A percentile compares a stretch with the other conserved stretches of the same genome.
These are phyloP conservation scores for Nomada fucata DNA, from an alignment of 2,888 invertebrate species.

Conservation along the genomic window DNA sequence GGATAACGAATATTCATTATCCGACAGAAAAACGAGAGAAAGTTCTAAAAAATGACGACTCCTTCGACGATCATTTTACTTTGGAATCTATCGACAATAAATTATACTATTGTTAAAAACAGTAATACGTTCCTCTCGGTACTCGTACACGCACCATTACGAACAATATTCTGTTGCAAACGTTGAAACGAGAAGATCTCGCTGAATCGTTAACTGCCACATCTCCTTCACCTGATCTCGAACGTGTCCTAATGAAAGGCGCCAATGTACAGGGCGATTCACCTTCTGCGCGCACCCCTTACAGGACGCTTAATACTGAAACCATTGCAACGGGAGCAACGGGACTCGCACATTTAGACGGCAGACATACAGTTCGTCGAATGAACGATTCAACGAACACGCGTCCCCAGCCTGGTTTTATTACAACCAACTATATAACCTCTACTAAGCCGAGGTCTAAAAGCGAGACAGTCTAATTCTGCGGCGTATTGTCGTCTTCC, in stretches of 20 bases:
- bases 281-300: neutral
- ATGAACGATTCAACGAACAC: too few species aligned
- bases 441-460: constrained; percentile 1
- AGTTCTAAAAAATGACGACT: too few species aligned
- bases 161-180: neutral
- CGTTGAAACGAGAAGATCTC: constrained; percentile 25
- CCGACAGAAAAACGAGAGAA: too few species aligned
- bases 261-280: neutral
- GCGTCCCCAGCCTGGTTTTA: neutral
- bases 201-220: neutral
- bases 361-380: too few species aligned
- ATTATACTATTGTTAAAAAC: too few species aligned
- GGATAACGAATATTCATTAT: too few species aligned
- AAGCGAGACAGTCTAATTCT: constrained; percentile 23
- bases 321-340: constrained; percentile 36
- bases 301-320: constrained; percentile 59
- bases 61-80: too few species aligned
- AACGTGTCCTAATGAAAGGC: neutral
- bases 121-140: too few species aligned
- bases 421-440: constrained; percentile 9
- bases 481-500: constrained; percentile 86
- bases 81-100: too few species aligned
- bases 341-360: constrained; percentile 2
- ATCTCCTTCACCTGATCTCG: neutral
- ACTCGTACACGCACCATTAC: neutral